Conservation (phyloP, 2,888 invertebrate genomes). For the Pollenia griseotomentosa region DNA sequence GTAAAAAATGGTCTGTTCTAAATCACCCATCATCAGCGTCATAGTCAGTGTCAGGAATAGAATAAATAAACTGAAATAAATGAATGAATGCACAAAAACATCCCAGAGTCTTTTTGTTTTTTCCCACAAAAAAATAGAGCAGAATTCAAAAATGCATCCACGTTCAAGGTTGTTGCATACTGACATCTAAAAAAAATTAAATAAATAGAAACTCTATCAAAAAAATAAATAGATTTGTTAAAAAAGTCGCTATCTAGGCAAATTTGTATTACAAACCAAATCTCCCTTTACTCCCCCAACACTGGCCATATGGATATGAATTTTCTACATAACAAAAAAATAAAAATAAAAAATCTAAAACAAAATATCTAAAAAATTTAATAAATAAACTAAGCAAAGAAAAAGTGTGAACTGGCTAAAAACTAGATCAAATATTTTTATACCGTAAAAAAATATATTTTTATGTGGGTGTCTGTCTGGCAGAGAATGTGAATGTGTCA, state of each 20-base stretch:
- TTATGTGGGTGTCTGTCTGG: constrained; percentile 13
- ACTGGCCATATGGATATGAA: constrained; percentile 29
- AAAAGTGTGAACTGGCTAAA: constrained; percentile 56
- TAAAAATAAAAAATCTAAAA: constrained; percentile 46
- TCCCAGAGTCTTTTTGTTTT: not conserved
- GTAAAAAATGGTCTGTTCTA: constrained; percentile 42
- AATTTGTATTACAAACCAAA: not conserved
- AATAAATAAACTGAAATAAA: constrained; percentile 44
- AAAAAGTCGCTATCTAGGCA: constrained; percentile 13
- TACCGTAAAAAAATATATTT: constrained; percentile 30
- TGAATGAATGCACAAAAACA: constrained; percentile 11
- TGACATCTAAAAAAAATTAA: constrained; percentile 47
- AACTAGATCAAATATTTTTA: constrained; percentile 69
- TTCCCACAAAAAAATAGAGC: not conserved
- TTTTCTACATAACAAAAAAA: constrained; percentile 51
- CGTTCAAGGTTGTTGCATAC: constrained; percentile 70
- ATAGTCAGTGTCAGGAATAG: constrained; percentile 22
- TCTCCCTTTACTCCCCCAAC: not conserved
- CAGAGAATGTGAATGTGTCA: not conserved
- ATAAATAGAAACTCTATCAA: constrained; percentile 41
- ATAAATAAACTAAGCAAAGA: not conserved
- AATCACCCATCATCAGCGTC: constrained; percentile 45
- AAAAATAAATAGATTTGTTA: constrained; percentile 45
- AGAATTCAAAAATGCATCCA: constrained; percentile 26
- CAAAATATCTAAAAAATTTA: constrained; percentile 17